Percentiles rank a stretch among this genome's conserved stretches.
phyloP scores from a whole-genome alignment of 2,113 vertebrate species.

The Atlantisia rogersi region DNA sequence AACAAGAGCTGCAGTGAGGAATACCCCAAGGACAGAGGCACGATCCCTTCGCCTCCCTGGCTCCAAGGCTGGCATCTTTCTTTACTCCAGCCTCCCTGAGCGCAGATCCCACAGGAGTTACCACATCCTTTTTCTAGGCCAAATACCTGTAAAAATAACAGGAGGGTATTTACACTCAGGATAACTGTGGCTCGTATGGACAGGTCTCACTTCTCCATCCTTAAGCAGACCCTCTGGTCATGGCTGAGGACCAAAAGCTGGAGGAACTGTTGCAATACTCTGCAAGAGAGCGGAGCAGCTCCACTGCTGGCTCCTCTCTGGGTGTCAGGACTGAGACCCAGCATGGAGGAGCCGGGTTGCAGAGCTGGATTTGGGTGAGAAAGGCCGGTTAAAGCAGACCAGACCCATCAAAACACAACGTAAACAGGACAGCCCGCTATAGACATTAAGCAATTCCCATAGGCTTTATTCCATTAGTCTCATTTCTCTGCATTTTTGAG shows the following conservation, averaged over 20 bases:
- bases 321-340: accelerated
- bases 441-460: neutral
- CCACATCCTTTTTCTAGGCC: neutral
- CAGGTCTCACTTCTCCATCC: neutral
- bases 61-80: neutral
- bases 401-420: neutral
- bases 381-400: neutral
- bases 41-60: neutral
- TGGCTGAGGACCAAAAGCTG: neutral
- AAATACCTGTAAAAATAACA: neutral
- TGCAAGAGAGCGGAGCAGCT: neutral
- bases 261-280: neutral
- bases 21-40: neutral
- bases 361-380: neutral
- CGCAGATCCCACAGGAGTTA: neutral
- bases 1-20: neutral
- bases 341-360: neutral
- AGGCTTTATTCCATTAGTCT: neutral
- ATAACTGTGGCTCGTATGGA: accelerated
- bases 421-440: neutral
- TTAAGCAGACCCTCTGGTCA: accelerated
- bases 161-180: neutral
- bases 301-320: neutral
- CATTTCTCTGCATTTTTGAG: neutral
- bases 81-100: neutral